These are phyloP conservation scores for Semotilus atromaculatus DNA, from an alignment of 2,797 vertebrate species.

Conservation along the genomic window DNA sequence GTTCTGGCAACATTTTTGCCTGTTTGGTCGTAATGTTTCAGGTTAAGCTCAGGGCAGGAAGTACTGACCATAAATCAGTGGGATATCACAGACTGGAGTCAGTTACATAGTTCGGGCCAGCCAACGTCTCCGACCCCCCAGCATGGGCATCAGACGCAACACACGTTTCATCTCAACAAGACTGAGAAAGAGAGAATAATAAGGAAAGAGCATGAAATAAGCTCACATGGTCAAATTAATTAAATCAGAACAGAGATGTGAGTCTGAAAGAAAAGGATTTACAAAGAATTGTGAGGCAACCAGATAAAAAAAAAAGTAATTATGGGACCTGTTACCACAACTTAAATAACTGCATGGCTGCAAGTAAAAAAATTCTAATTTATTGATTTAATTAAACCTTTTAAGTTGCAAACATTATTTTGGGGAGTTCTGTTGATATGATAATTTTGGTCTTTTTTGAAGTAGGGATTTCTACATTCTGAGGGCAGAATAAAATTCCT, in stretches of 20 bases:
- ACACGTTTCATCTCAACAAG: conserved; percentile 21
- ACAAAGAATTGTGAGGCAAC: neutral
- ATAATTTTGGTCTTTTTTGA: too few species aligned
- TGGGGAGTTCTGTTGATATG: neutral
- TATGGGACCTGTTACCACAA: neutral
- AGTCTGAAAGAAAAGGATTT: conserved; percentile 6
- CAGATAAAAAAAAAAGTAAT: neutral
- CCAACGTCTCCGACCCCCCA: conserved; percentile 31
- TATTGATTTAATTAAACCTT: neutral
- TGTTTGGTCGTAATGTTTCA: conserved; percentile 37
- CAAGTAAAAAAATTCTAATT: neutral
- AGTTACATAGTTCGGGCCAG: conserved; percentile 27
- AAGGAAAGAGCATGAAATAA: neutral
- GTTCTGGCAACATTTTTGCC: conserved; percentile 15
- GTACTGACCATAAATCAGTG: conserved; percentile 39
- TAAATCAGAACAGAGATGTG: neutral
- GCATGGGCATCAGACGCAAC: conserved; percentile 3
- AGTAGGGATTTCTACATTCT: neutral
- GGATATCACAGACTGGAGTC: conserved; percentile 34
- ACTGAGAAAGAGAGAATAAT: conserved; percentile 4
- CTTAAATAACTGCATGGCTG: neutral
- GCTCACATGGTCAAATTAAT: neutral
- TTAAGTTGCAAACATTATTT: neutral
- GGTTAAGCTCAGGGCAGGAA: conserved; percentile 41
- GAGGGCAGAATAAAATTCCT: neutral